Percentiles rank a stretch among this genome's conserved stretches.
Conservation (phyloP, 2,888 invertebrate genomes). For the Pedicia rivosa region DNA sequence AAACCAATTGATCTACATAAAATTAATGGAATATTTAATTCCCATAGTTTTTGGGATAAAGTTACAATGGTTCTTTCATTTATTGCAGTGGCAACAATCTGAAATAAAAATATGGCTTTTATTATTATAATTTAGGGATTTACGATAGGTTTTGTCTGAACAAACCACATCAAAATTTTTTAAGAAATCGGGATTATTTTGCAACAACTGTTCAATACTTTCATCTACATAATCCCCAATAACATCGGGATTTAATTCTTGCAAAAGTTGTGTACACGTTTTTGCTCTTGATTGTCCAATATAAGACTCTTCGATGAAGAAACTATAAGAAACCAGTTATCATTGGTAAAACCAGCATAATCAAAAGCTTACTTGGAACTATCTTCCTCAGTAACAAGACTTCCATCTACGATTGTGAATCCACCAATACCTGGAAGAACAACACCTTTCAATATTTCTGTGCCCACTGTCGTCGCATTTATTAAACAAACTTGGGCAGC, state of each 20-base stretch:
- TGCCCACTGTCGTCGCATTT: slow-evolving; percentile 84
- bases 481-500: slow-evolving; percentile 81
- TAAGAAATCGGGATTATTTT: slow-evolving; percentile 78
- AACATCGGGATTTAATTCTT: slow-evolving; percentile 87
- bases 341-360: background rate
- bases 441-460: slow-evolving; percentile 88
- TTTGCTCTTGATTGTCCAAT: slow-evolving; percentile 74
- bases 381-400: slow-evolving; percentile 70
- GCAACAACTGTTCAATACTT: slow-evolving; percentile 65
- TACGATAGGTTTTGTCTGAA: slow-evolving; percentile 47
- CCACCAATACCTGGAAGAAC: slow-evolving; percentile 88
- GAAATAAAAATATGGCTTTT: too few species aligned
- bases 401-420: slow-evolving; percentile 85
- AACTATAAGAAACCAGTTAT: slow-evolving; percentile 35
- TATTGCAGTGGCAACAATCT: slow-evolving; percentile 21
- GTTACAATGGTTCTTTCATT: slow-evolving; percentile 39
- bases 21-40: slow-evolving; percentile 68
- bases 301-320: slow-evolving; percentile 73
- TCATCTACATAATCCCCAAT: slow-evolving; percentile 87
- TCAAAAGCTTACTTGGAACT: slow-evolving; percentile 57
- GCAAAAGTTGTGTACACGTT: slow-evolving; percentile 60
- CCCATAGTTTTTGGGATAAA: slow-evolving; percentile 69
- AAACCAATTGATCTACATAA: slow-evolving; percentile 84
- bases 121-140: slow-evolving; percentile 29
- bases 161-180: slow-evolving; percentile 70